Conservation (phyloP, 1,140 invertebrate genomes). For the Habropoda laboriosa region DNA sequence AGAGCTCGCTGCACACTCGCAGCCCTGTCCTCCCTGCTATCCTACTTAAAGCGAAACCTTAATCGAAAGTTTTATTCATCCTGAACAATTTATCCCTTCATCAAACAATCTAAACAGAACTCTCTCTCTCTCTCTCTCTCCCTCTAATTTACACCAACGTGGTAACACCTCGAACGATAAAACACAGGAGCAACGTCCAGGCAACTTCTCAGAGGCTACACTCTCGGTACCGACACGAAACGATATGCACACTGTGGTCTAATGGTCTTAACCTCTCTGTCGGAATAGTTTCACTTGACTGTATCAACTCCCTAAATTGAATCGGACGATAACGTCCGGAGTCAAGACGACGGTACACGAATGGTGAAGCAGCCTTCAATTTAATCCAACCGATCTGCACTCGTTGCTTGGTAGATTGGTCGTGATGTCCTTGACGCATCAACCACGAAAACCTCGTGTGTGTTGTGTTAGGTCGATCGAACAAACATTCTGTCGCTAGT, state of each 20-base stretch:
- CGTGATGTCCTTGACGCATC: neutral
- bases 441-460: neutral
- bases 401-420: constrained; percentile 23
- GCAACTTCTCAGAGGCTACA: neutral
- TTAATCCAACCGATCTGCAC: constrained; percentile 3
- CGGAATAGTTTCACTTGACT: constrained; percentile 29
- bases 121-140: too few species aligned
- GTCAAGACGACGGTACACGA: constrained; percentile 19
- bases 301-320: constrained; percentile 46
- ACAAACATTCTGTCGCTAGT: too few species aligned
- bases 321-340: constrained; percentile 36
- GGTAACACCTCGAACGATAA: neutral
- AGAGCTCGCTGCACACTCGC: neutral
- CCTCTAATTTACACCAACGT: too few species aligned
- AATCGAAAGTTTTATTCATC: too few species aligned
- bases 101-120: too few species aligned
- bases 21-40: too few species aligned
- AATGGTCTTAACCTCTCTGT: constrained; percentile 3
- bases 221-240: neutral
- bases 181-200: neutral
- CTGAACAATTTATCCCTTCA: too few species aligned
- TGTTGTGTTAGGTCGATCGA: too few species aligned
- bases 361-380: neutral
- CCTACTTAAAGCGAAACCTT: too few species aligned
- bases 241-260: neutral